A percentile compares a stretch with the other conserved stretches of the same genome.
Conservation (phyloP, 2,113 vertebrate species). For the Rhinolophus sinicus region DNA sequence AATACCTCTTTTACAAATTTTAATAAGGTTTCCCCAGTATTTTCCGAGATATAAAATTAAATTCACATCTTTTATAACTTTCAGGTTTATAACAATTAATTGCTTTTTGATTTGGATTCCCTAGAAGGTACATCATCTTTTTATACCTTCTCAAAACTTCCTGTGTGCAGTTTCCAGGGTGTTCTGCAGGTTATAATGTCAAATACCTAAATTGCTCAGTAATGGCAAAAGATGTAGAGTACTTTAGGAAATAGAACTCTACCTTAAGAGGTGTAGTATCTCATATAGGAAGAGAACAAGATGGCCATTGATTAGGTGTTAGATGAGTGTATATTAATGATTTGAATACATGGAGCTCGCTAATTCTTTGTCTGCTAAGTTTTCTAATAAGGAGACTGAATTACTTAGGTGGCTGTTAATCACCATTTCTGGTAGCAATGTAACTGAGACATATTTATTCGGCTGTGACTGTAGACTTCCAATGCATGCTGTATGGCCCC, state of each 20-base stretch:
- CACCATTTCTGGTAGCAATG: constrained; percentile 9
- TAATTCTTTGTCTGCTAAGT: constrained; percentile 61
- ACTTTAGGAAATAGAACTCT: not conserved
- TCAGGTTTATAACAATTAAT: not conserved
- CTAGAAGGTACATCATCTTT: not conserved
- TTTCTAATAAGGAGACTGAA: constrained; percentile 1
- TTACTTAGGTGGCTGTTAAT: not conserved
- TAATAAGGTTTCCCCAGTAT: not conserved
- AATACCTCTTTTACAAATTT: not conserved
- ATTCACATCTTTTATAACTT: not conserved
- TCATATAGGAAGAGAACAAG: not conserved
- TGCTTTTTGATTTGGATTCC: not conserved
- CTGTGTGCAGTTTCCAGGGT: not conserved
- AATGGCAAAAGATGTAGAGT: not conserved
- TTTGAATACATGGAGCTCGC: not conserved
- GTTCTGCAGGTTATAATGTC: not conserved
- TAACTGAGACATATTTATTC: constrained; percentile 23
- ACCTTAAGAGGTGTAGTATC: not conserved
- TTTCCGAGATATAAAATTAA: constrained; percentile 22
- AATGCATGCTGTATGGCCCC: not conserved
- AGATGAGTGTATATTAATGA: not conserved
- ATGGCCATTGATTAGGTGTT: constrained; percentile 23
- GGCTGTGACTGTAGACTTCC: not conserved
- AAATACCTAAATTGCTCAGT: not conserved
- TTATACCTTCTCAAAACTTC: not conserved